Evolutionary conservation across 2,113 vertebrate genomes (phyloP).

Genomic region (Castor canadensis): DNA sequence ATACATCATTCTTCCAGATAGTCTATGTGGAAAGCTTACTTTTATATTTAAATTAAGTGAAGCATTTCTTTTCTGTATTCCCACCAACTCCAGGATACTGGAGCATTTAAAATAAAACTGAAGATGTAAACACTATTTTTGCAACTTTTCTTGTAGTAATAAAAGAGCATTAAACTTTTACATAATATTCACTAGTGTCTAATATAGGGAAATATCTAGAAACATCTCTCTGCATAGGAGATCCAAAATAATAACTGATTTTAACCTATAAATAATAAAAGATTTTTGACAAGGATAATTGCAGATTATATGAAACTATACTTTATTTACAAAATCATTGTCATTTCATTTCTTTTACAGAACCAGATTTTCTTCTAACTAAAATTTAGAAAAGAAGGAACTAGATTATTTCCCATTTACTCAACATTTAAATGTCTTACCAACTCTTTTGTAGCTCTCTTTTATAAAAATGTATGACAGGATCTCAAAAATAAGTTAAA

Average conservation of each 20-base stretch:
- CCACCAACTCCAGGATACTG: background rate
- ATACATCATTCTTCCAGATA: background rate
- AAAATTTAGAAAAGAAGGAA: constrained; percentile 54
- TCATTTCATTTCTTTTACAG: constrained; percentile 41
- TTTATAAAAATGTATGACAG: background rate
- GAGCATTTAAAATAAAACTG: background rate
- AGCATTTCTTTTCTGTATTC: background rate
- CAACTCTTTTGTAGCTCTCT: background rate
- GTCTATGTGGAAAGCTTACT: background rate
- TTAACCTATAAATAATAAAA: constrained; percentile 56
- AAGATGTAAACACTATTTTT: constrained; percentile 44
- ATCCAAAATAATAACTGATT: constrained; percentile 42
- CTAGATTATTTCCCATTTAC: constrained; percentile 35
- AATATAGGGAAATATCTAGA: background rate
- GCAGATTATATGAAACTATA: background rate
- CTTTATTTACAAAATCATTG: constrained; percentile 29
- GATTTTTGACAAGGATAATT: constrained; percentile 24
- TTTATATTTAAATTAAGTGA: constrained; percentile 37
- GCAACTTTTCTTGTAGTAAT: background rate
- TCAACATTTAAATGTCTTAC: background rate
- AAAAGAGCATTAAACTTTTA: constrained; percentile 57
- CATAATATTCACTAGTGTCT: background rate
- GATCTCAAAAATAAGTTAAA: background rate
- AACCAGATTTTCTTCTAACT: constrained; percentile 47
- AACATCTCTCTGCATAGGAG: background rate